Evolutionary conservation across 2,888 invertebrate species (phyloP).

Genomic region (Drosophila rellima): DNA sequence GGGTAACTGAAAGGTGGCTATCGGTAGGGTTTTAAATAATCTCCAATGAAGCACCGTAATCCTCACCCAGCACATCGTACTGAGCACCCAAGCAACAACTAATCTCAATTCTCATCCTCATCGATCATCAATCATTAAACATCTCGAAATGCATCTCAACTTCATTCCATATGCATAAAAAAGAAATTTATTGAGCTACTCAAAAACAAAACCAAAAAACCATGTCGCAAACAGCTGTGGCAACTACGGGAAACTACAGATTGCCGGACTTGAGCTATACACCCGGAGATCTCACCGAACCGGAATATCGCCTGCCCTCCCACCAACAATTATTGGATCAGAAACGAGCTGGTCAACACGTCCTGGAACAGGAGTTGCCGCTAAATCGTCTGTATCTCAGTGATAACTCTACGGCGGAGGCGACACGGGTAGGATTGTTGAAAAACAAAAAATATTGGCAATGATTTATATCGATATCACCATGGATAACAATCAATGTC

Average conservation of each 20-base stretch:
- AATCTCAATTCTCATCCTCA: slow-evolving; percentile 14
- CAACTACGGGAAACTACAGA: slow-evolving; percentile 32
- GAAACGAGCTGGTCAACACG: slow-evolving; percentile 66
- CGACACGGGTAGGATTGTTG: slow-evolving; percentile 7
- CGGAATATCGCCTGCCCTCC: slow-evolving; percentile 84
- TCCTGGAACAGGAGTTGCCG: slow-evolving; percentile 72
- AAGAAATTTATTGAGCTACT: slow-evolving; percentile 9
- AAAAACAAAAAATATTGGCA: neutral
- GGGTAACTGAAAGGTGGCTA: no score
- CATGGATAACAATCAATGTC: no score
- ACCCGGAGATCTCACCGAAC: slow-evolving; percentile 87
- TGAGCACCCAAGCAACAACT: neutral
- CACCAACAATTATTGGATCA: slow-evolving; percentile 82
- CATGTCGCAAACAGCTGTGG: slow-evolving; percentile 66
- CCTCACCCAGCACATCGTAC: neutral
- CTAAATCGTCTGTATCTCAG: slow-evolving; percentile 82
- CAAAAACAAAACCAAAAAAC: slow-evolving; percentile 19
- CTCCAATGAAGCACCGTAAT: neutral
- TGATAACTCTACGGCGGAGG: slow-evolving; percentile 46
- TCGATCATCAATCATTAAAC: slow-evolving; percentile 20
- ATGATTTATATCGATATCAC: neutral
- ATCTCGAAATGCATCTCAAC: neutral
- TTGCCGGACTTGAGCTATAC: slow-evolving; percentile 84
- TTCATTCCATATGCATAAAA: slow-evolving; percentile 2
- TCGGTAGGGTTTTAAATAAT: neutral